Percentiles rank a stretch among this genome's conserved stretches.
These are phyloP conservation scores for Muschampia plurimacula DNA, from an alignment of 2,888 invertebrate species.

Conservation along the genomic window DNA sequence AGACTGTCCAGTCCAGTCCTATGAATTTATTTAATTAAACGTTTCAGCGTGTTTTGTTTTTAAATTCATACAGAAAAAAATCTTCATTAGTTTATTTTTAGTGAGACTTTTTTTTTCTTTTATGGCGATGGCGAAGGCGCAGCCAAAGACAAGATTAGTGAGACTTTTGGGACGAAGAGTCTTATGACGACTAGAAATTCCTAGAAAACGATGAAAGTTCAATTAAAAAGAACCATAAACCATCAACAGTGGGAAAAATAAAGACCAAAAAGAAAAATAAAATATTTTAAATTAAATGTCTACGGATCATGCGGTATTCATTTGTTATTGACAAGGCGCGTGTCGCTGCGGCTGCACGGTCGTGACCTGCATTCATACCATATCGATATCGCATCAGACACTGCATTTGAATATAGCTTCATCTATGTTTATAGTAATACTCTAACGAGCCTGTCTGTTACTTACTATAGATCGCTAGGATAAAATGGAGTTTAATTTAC, in stretches of 20 bases:
- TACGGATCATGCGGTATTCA: conserved; percentile 22
- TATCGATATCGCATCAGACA: conserved; percentile 24
- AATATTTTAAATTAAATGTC: conserved; percentile 4
- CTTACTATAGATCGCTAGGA: not conserved
- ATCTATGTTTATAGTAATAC: not conserved
- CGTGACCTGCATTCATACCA: conserved; percentile 50
- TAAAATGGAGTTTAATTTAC: not conserved
- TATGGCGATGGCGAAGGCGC: no score
- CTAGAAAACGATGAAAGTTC: no score
- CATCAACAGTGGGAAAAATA: not conserved
- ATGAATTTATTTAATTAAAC: conserved; percentile 32
- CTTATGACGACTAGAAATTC: no score
- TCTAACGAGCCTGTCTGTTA: not conserved
- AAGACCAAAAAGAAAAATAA: not conserved
- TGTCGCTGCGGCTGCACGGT: conserved; percentile 38
- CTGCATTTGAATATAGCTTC: not conserved
- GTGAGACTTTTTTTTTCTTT: no score
- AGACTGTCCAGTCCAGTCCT: conserved; percentile 2
- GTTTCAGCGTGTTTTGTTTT: conserved; percentile 15
- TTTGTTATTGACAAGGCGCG: conserved; percentile 24
- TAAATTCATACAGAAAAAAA: not conserved
- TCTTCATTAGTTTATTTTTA: no score
- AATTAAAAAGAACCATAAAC: no score
- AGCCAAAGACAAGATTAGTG: no score
- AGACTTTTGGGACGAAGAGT: no score